phyloP scores from a whole-genome alignment of 2,888 invertebrate genomes.

The Drosophila cyrtoloma region DNA sequence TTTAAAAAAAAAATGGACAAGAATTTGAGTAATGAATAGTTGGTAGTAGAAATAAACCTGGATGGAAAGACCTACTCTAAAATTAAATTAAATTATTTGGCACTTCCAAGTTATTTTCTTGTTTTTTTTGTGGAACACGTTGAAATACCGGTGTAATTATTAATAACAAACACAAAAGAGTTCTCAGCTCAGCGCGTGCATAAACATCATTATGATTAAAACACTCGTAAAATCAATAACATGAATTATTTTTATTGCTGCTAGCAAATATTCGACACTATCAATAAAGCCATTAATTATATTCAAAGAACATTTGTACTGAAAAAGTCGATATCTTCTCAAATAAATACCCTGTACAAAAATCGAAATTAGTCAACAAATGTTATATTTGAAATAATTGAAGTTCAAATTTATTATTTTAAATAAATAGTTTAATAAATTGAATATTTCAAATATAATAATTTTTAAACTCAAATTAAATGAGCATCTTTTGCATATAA shows the following conservation, averaged over 20 bases:
- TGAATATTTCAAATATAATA: neutral
- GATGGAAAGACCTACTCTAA: neutral
- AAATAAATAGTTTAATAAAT: neutral
- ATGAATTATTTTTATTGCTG: conserved; percentile 16
- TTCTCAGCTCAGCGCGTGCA: conserved; percentile 5
- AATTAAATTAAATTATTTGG: neutral
- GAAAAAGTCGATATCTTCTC: neutral
- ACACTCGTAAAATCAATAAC: conserved; percentile 16
- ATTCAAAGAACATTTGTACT: conserved; percentile 33
- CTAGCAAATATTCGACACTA: conserved; percentile 31
- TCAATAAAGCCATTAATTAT: conserved; percentile 62
- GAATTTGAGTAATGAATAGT: neutral
- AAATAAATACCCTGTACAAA: conserved; percentile 3
- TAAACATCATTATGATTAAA: conserved; percentile 18
- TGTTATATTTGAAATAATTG: neutral
- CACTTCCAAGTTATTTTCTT: neutral
- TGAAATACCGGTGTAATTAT: too few species aligned
- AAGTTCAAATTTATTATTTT: neutral
- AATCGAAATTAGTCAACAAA: neutral
- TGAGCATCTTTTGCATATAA: neutral
- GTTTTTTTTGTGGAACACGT: neutral
- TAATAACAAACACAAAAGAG: conserved; percentile 2
- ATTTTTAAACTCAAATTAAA: neutral
- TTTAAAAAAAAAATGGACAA: neutral
- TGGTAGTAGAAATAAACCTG: neutral